Evolutionary conservation across 2,888 invertebrate genomes (phyloP).

Genomic region (Cryptophagus acutangulus): DNA sequence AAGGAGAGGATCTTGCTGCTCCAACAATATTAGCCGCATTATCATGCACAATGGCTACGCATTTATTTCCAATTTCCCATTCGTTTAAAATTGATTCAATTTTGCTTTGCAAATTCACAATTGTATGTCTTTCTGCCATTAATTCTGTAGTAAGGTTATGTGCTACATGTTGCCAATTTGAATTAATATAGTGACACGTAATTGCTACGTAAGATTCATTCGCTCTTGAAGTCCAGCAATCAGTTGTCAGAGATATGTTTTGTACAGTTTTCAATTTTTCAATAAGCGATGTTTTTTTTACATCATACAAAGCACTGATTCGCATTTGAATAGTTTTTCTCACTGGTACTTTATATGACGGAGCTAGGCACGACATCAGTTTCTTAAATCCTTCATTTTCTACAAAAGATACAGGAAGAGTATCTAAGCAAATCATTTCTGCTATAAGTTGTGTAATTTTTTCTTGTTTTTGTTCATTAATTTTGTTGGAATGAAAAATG

Average conservation of each 20-base stretch:
- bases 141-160: constrained; percentile 22
- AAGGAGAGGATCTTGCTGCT: constrained; percentile 17
- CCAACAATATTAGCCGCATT: constrained; percentile 29
- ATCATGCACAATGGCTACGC: constrained; percentile 26
- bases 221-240: constrained; percentile 27
- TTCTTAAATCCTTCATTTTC: constrained; percentile 4
- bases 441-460: constrained; percentile 18
- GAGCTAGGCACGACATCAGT: neutral
- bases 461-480: constrained; percentile 19
- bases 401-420: constrained; percentile 15
- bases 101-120: constrained; percentile 22
- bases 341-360: neutral
- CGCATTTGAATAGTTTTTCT: neutral
- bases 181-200: constrained; percentile 23
- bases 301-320: neutral
- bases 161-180: constrained; percentile 20
- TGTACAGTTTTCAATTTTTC: neutral
- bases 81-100: constrained; percentile 19
- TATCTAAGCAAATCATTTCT: constrained; percentile 19
- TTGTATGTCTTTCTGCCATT: constrained; percentile 24
- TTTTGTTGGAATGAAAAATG: constrained; percentile 7
- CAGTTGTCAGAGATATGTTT: constrained; percentile 18
- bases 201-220: constrained; percentile 26
- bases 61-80: constrained; percentile 24
- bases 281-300: neutral